A percentile compares a stretch with the other conserved stretches of the same genome.
These are phyloP conservation scores for Sigmodon hispidus DNA, from an alignment of 2,113 vertebrate genomes.

Conservation along the genomic window DNA sequence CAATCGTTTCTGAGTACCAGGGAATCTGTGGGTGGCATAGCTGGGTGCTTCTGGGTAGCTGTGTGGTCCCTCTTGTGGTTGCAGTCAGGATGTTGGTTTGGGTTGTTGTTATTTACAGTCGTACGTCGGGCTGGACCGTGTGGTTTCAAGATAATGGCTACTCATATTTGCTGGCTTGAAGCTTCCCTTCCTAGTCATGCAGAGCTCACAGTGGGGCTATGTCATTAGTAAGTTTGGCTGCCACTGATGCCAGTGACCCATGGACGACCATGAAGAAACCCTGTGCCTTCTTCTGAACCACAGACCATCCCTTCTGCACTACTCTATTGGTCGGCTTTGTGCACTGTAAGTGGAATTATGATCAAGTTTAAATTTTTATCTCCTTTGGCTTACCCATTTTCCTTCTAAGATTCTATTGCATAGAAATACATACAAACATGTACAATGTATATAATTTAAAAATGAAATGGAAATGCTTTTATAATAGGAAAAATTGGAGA, in stretches of 20 bases:
- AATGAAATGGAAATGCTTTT: constrained; percentile 17
- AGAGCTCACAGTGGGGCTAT: background rate
- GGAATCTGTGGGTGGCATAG: background rate
- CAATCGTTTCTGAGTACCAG: background rate
- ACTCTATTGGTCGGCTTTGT: background rate
- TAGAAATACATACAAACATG: background rate
- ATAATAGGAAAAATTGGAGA: constrained; percentile 30
- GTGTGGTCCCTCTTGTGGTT: background rate
- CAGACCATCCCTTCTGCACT: background rate
- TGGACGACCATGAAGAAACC: background rate
- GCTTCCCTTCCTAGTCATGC: background rate
- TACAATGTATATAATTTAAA: background rate
- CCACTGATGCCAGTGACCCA: background rate
- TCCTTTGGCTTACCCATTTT: background rate
- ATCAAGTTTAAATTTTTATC: constrained; percentile 38
- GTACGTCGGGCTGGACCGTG: background rate
- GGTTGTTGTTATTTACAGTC: background rate
- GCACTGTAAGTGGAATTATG: background rate
- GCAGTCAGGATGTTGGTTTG: background rate
- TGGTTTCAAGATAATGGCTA: background rate
- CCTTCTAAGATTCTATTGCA: background rate
- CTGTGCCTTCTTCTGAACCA: background rate
- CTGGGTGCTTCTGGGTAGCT: background rate
- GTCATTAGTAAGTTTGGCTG: background rate
- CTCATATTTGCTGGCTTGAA: background rate